These are phyloP conservation scores for Bugula neritina DNA, from an alignment of 2,888 invertebrate genomes.

Conservation along the genomic window DNA sequence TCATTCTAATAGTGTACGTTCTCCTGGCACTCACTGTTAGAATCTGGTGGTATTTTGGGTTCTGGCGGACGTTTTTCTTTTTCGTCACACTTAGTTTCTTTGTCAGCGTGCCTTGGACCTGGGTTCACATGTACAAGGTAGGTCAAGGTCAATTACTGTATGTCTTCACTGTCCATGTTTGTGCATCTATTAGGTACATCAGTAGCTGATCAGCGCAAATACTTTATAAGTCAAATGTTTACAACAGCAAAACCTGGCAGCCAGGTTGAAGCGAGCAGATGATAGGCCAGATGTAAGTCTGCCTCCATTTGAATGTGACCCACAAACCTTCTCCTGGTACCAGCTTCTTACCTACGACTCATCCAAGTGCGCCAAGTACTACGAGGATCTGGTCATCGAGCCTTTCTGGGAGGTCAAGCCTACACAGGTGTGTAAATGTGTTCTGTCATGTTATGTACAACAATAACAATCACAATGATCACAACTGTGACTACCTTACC, in stretches of 20 bases:
- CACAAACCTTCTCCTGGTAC: slow-evolving; percentile 1
- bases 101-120: slow-evolving; percentile 32
- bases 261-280: slow-evolving; percentile 6
- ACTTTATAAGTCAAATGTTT: background rate
- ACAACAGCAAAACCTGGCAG: slow-evolving; percentile 23
- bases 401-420: slow-evolving; percentile 27
- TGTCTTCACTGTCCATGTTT: no score
- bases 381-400: slow-evolving; percentile 13
- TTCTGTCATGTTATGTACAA: background rate
- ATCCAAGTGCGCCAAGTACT: slow-evolving; percentile 22
- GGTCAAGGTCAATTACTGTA: no score
- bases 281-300: no score
- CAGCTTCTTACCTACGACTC: background rate
- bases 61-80: background rate
- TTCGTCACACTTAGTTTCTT: slow-evolving; percentile 26
- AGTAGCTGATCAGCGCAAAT: no score
- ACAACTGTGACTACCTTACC: no score
- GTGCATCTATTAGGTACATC: no score
- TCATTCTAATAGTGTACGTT: background rate
- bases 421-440: background rate
- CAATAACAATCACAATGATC: background rate
- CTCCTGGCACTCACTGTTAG: background rate
- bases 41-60: background rate
- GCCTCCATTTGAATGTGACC: slow-evolving; percentile 25
- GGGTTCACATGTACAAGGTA: slow-evolving; percentile 33